Evolutionary conservation across 2,113 vertebrate species (phyloP).

Genomic region (Phoenicopterus ruber): DNA sequence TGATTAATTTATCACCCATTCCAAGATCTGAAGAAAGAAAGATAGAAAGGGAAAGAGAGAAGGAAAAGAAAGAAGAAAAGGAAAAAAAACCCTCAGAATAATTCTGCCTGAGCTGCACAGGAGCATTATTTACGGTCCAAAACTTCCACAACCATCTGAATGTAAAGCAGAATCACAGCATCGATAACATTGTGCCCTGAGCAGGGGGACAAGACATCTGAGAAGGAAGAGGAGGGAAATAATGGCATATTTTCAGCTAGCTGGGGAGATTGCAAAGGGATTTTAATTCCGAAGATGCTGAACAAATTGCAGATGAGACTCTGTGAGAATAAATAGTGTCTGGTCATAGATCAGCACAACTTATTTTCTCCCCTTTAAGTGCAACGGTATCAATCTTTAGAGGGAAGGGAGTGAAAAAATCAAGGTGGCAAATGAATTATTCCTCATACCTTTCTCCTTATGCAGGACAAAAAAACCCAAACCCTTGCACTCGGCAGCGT

Average conservation of each 20-base stretch:
- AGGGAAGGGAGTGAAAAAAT: not conserved
- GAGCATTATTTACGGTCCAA: conserved; percentile 43
- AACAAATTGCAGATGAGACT: conserved; percentile 22
- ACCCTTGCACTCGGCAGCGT: accelerated
- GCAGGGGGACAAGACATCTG: not conserved
- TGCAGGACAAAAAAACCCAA: not conserved
- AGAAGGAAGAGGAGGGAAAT: not conserved
- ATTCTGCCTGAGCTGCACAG: not conserved
- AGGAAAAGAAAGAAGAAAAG: not conserved
- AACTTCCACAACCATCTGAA: conserved; percentile 26
- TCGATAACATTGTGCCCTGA: not conserved
- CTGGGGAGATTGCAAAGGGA: not conserved
- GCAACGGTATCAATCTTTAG: not conserved
- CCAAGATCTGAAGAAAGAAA: conserved; percentile 11
- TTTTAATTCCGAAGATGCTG: conserved; percentile 34
- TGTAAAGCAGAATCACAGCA: conserved; percentile 26
- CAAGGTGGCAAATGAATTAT: not conserved
- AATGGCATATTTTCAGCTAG: not conserved
- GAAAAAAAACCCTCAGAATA: not conserved
- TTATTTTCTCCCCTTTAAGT: conserved; percentile 9
- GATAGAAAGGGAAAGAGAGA: not conserved
- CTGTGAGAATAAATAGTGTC: not conserved
- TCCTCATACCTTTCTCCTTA: not conserved
- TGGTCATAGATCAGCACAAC: conserved; percentile 4
- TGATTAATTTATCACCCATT: conserved; percentile 44